Base-by-base conservation (phyloP, 2,113 vertebrate genomes). In the Genyomyrus donnyi region DNA sequence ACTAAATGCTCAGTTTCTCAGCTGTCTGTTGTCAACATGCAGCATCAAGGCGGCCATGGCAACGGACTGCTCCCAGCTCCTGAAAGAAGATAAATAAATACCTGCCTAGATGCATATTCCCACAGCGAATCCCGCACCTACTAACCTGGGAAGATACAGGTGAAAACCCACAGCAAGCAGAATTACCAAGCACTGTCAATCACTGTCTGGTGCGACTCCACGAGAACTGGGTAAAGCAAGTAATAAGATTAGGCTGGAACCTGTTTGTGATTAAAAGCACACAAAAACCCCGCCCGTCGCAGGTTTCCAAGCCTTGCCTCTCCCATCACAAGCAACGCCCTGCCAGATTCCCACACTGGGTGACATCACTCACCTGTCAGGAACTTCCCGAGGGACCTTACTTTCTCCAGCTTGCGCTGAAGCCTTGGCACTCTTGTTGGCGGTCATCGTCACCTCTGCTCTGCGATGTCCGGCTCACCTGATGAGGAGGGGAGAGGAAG, bases 341-440 rank as follows among this genome's bases (percentile, higher is more conserved):
- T 4, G n/a, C 19, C 50, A 19, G 45, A 62, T 46, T 85, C 42
- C 83, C 42, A 74, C 11, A 15, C 0, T 6, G 27, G 27, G 27
- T 21, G 85, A 42, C 89, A 89, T 93, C 86, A 94, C 97, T 96
- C 95, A 99, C 98, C 98, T 97, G 94, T 98, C 97, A 84, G 97
- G 95, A 92, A 95, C 94, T 92, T 97, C 97, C 92, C 93, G 97
- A 80, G 96, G 95, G 90, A 94, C 95, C 95, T 98, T 99, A 99
- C 94, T 96, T 94, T 95, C 97, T 96, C 96, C 97, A 92, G 97
- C 94, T 95, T 93, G 96, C 92, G 96, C 95, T 91, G 92, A 96
- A 95, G 97, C 96, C 94, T 96, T 97, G 94, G 96, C 95, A 93
- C 96, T 97, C 96, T 98, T 99, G 97, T 99, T 99, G 97, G 98